Base-by-base conservation (phyloP, 2,113 vertebrate species). In the Salvelinus sp. region DNA sequence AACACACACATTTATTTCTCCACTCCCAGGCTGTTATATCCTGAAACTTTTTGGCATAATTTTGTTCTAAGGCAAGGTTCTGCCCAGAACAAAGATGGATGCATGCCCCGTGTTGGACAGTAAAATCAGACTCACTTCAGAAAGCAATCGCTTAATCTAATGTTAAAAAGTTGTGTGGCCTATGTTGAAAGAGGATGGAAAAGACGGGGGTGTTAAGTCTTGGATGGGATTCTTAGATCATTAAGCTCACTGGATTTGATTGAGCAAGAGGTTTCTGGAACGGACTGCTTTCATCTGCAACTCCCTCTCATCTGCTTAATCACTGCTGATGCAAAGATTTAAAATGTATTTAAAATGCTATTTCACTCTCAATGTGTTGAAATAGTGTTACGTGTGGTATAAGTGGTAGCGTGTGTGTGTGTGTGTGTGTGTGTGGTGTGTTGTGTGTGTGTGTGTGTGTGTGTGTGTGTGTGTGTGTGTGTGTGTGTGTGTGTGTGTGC, bases 221-320 rank as follows among this genome's bases (percentile, higher is more conserved):
- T 74, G 75, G 75, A 88, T 84, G 77, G 73, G 71, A 86, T 82
- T 88, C 74, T 78, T 80, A 79, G 76, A 83, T 86, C 82, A 87
- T 89, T 89, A 86, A 83, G 63, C 69, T 73, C 69, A 38, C 54
- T 71, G 70, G 72, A 78, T 79, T 79, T 86, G 70, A 86, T 74
- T 78, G 82, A 83, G 74, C 44, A 63, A 88, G 85, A 80, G 50
- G 48, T 54, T 54, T 77, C 73, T 78, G 66, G 38, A 44, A 10
- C 74, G 13, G 22, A 76, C 23, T 63, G 28, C 65, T 89, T 88
- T 90, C 79, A 86, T 87, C 84, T 85, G 68, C 25, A 47, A 28
- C 72, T 54, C 66, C 50, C 72, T 78, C 16, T 28, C 69, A 44
- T 80, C 65, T 78, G 27, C n/a, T 70, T 69, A 75, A 73, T 71